Percentiles rank a stretch among this genome's conserved stretches.
Evolutionary conservation across 2,888 invertebrate genomes (phyloP).

Genomic region (Linnaemya tessellans): DNA sequence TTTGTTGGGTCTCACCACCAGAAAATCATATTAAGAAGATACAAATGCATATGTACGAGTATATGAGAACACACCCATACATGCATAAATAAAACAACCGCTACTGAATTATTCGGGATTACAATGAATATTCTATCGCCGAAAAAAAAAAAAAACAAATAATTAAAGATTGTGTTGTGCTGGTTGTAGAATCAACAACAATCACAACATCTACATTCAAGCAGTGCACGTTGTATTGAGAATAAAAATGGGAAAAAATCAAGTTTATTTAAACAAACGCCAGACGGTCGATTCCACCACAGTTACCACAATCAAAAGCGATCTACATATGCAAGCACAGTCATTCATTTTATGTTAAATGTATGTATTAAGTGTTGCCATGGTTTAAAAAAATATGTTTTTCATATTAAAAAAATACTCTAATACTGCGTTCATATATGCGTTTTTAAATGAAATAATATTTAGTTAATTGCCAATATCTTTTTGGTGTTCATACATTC

Average conservation of each 20-base stretch:
- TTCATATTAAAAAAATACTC: too few relatives aligned
- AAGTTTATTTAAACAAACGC: conserved; percentile 5
- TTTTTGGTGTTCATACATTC: too few relatives aligned
- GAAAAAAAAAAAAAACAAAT: conserved; percentile 5
- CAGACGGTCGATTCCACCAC: not conserved
- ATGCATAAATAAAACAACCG: conserved; percentile 12
- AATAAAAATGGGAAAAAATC: conserved; percentile 16
- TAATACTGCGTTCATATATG: too few relatives aligned
- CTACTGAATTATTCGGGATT: conserved; percentile 20
- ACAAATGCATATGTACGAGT: not conserved
- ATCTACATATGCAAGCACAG: too few relatives aligned
- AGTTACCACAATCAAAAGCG: not conserved
- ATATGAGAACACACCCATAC: too few relatives aligned
- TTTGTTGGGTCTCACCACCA: not conserved
- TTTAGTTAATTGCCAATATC: too few relatives aligned
- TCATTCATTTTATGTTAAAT: not conserved
- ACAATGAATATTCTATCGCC: not conserved
- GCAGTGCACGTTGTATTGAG: conserved; percentile 37
- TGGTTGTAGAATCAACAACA: conserved; percentile 8
- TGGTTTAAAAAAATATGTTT: not conserved
- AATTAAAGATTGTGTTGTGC: not conserved
- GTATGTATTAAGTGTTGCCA: not conserved
- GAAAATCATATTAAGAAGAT: not conserved
- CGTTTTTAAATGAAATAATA: too few relatives aligned
- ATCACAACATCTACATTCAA: conserved; percentile 35